Evolutionary conservation across 2,797 vertebrate genomes (phyloP).

Genomic region (Monodelphis domestica): DNA sequence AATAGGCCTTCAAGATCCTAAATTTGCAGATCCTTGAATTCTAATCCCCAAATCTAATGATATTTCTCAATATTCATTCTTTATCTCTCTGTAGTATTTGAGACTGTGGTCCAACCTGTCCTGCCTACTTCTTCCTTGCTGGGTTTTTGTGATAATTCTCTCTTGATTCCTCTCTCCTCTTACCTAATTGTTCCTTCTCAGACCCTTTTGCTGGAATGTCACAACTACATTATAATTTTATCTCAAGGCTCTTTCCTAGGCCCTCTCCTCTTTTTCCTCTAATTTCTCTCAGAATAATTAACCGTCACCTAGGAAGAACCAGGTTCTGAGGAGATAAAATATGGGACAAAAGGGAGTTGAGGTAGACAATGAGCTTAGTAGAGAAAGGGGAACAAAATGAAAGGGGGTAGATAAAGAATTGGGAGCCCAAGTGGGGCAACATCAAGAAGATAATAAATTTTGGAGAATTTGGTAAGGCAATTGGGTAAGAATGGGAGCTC

Average conservation of each 20-base stretch:
- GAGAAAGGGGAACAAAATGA: not conserved
- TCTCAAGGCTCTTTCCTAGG: not conserved
- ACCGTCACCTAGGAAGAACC: not conserved
- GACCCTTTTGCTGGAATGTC: not conserved
- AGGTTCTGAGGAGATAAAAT: not conserved
- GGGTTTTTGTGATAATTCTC: not conserved
- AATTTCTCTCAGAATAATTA: not conserved
- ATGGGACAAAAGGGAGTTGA: not conserved
- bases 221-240: not conserved
- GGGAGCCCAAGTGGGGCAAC: no score
- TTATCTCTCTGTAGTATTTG: not conserved
- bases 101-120: not conserved
- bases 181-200: not conserved
- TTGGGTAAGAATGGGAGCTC: not conserved
- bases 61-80: not conserved
- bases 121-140: not conserved
- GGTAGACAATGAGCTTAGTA: not conserved
- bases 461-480: not conserved
- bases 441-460: not conserved
- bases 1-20: not conserved
- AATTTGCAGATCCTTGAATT: not conserved
- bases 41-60: not conserved
- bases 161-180: not conserved
- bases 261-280: not conserved
- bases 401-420: not conserved